Evolutionary conservation across 2,888 invertebrate species (phyloP).

Genomic region (Dicranocentrus wangi): DNA sequence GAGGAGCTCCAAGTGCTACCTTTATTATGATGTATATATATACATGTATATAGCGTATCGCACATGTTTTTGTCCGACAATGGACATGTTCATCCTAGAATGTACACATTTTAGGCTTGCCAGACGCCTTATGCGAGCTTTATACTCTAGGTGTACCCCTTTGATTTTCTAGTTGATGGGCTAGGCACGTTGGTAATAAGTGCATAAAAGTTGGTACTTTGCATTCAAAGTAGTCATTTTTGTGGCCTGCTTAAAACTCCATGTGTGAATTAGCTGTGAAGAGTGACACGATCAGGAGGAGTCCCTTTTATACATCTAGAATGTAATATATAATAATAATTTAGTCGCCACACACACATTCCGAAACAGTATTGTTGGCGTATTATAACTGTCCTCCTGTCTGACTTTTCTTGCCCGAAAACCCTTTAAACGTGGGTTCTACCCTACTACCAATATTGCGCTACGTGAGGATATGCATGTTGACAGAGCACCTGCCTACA

Average conservation of each 20-base stretch:
- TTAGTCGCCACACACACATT: no score
- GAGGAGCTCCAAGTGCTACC: background rate
- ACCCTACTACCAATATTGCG: no score
- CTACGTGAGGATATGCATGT: no score
- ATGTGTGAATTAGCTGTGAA: conserved; percentile 14
- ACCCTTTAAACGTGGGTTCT: no score
- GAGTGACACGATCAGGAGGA: background rate
- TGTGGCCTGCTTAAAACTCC: background rate
- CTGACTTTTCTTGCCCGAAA: no score
- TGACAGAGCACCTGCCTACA: no score
- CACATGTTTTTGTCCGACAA: background rate
- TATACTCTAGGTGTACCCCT: background rate
- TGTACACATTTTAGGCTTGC: background rate
- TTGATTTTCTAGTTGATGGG: conserved; percentile 13
- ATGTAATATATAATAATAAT: no score
- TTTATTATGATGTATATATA: background rate
- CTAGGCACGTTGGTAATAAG: conserved; percentile 11
- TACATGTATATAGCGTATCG: background rate
- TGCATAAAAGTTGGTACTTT: background rate
- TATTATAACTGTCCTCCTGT: no score
- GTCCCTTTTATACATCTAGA: no score
- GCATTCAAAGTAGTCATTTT: conserved; percentile 14
- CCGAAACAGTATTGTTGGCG: no score
- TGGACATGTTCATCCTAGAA: background rate
- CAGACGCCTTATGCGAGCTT: background rate